phyloP scores from a whole-genome alignment of 2,113 vertebrate genomes.

The Psilopsiagon aurifrons region DNA sequence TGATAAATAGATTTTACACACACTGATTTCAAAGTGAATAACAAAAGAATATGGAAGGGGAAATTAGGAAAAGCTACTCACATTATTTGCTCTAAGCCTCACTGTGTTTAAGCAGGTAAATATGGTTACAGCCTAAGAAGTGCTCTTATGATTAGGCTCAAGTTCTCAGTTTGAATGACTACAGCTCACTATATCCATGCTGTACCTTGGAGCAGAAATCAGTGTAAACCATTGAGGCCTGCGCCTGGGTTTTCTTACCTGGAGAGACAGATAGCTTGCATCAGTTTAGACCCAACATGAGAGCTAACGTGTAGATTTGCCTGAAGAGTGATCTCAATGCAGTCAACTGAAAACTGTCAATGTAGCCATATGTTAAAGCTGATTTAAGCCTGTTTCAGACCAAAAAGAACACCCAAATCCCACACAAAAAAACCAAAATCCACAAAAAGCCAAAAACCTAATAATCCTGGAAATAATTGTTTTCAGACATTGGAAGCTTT shows the following conservation, averaged over 20 bases:
- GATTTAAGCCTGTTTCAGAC: not conserved
- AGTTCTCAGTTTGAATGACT: not conserved
- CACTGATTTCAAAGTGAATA: not conserved
- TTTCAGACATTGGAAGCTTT: not conserved
- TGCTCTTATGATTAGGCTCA: not conserved
- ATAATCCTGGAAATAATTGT: not conserved
- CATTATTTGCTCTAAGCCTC: not conserved
- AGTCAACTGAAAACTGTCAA: not conserved
- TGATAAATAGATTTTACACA: not conserved
- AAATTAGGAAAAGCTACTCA: not conserved
- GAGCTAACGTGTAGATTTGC: not conserved
- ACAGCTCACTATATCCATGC: not conserved
- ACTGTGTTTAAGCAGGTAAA: not conserved
- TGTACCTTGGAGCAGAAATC: not conserved
- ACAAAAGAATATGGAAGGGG: not conserved
- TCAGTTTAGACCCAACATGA: not conserved
- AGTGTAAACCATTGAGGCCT: not conserved
- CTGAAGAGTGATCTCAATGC: not conserved
- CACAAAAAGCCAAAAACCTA: not conserved
- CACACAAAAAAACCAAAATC: not conserved
- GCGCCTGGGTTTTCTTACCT: not conserved
- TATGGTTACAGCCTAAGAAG: not conserved
- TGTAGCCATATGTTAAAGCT: not conserved
- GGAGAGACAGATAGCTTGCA: not conserved
- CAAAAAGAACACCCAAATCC: accelerated